These are phyloP conservation scores for Sesamia inferens DNA, from an alignment of 2,888 invertebrate species.

Conservation along the genomic window DNA sequence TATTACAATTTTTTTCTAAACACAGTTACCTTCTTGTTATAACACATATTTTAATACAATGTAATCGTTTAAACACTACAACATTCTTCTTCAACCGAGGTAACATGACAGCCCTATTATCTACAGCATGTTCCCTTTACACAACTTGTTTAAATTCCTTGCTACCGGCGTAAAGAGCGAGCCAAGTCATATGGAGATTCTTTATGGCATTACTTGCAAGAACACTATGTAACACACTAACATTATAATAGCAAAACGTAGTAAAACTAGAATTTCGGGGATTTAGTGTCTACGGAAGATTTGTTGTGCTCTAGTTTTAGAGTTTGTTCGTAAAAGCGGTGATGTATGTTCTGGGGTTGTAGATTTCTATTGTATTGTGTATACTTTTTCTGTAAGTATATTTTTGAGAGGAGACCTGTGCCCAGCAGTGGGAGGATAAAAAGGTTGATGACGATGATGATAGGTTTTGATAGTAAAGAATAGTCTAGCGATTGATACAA, in stretches of 20 bases:
- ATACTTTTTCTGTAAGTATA: neutral
- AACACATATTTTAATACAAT: constrained; percentile 23
- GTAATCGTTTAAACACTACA: constrained; percentile 8
- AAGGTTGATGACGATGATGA: too few species aligned
- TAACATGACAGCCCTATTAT: constrained; percentile 49
- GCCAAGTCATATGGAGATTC: constrained; percentile 55
- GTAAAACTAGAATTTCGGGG: constrained; percentile 29
- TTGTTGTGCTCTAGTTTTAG: constrained; percentile 13
- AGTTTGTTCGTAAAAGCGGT: neutral
- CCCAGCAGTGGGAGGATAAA: too few species aligned
- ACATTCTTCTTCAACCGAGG: constrained; percentile 16
- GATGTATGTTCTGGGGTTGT: neutral
- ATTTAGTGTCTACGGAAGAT: constrained; percentile 24
- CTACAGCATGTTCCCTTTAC: constrained; percentile 45
- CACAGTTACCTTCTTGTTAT: neutral
- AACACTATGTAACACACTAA: constrained; percentile 28
- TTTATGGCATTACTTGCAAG: constrained; percentile 50
- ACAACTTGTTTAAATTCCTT: constrained; percentile 59
- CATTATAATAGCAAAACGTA: constrained; percentile 38
- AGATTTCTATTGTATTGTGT: neutral
- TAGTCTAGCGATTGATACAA: neutral
- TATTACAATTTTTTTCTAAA: neutral
- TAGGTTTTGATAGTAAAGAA: neutral
- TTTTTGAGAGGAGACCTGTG: too few species aligned
- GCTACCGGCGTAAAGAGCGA: constrained; percentile 46